These are phyloP conservation scores for Plectropomus leopardus DNA, from an alignment of 2,113 vertebrate genomes.

Conservation along the genomic window DNA sequence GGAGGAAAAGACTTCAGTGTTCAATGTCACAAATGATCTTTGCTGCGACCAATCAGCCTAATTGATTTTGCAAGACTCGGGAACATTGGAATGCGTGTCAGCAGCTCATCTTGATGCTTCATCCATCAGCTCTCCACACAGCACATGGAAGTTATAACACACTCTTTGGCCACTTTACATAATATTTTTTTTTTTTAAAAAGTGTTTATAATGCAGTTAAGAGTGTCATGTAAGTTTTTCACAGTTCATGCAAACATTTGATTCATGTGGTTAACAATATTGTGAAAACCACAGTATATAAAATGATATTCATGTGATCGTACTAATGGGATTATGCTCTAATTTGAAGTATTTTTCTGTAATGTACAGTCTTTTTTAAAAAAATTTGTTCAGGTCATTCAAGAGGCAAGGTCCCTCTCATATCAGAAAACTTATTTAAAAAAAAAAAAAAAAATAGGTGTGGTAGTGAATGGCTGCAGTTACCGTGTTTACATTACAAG, in stretches of 20 bases:
- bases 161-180: not conserved
- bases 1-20: conserved; percentile 69
- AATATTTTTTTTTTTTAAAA: not conserved
- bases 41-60: conserved; percentile 71
- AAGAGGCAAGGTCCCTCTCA: no score
- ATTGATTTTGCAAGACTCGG: conserved; percentile 72
- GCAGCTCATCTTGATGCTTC: conserved; percentile 21
- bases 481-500: no score
- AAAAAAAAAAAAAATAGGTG: no score
- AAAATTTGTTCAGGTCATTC: no score
- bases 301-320: conserved; percentile 21
- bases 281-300: not conserved
- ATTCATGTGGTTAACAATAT: not conserved
- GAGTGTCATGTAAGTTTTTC: not conserved
- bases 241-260: not conserved
- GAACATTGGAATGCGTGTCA: conserved; percentile 62
- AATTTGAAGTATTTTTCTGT: not conserved
- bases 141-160: not conserved
- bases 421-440: no score
- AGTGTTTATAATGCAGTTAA: conserved; percentile 6
- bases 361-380: no score
- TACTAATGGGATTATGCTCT: not conserved
- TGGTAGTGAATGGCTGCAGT: no score
- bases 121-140: not conserved
- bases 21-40: conserved; percentile 62